Evolutionary conservation across 2,113 vertebrate species (phyloP).

Genomic region (Andinoacara biseriatus): DNA sequence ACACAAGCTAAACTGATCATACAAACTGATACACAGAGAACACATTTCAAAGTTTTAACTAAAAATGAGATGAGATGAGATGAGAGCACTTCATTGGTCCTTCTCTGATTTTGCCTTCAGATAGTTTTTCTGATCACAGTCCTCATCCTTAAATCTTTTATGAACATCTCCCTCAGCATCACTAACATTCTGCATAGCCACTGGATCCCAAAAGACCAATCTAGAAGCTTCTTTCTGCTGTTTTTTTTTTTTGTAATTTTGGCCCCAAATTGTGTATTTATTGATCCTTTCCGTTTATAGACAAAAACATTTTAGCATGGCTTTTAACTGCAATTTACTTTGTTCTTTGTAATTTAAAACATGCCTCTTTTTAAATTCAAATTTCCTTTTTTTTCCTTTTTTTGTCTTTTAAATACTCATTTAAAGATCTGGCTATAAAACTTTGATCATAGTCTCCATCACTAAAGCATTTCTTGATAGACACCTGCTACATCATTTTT

Average conservation of each 20-base stretch:
- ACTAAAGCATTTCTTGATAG: not conserved
- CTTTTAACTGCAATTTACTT: not conserved
- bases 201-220: not conserved
- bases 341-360: accelerated
- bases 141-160: not conserved
- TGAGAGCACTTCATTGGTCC: not conserved
- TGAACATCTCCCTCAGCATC: not conserved
- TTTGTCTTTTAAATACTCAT: not conserved
- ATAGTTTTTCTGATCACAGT: not conserved
- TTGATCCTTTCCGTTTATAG: not conserved
- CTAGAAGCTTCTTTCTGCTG: not conserved
- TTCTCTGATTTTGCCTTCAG: not conserved
- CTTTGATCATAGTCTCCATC: not conserved
- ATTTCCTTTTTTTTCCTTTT: no score
- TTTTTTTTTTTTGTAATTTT: not conserved
- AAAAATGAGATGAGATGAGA: no score
- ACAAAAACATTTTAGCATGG: not conserved
- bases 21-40: not conserved
- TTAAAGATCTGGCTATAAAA: not conserved
- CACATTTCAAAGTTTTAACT: not conserved
- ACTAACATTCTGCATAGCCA: not conserved
- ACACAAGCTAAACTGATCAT: not conserved
- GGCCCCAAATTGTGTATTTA: not conserved
- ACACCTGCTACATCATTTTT: not conserved
- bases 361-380: not conserved